Conservation (phyloP, 53 echinoderm and acorn worm genomes). For the Astropecten irregularis region DNA sequence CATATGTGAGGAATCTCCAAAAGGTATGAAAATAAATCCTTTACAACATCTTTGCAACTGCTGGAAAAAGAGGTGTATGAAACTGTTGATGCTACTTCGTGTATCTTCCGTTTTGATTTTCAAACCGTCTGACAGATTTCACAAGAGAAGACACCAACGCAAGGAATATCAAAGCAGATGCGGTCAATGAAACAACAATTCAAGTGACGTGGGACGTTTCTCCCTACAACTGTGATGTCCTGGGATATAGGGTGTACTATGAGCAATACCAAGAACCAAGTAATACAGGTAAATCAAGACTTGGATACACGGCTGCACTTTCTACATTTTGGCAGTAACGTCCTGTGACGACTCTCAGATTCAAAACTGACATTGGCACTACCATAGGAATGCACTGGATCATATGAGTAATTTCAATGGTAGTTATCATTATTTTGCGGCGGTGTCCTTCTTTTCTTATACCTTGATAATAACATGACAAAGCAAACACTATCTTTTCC, state of each 20-base stretch:
- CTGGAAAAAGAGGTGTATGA: not conserved
- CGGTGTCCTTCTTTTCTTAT: too few species aligned
- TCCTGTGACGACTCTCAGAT: too few species aligned
- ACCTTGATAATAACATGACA: too few species aligned
- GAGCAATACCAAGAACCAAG: not conserved
- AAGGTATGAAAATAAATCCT: slow-evolving; percentile 49
- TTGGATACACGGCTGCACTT: too few species aligned
- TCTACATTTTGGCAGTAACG: too few species aligned
- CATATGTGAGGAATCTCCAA: slow-evolving; percentile 78
- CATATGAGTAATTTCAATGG: too few species aligned
- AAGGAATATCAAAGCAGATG: slow-evolving; percentile 46
- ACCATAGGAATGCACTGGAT: too few species aligned
- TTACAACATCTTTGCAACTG: not conserved
- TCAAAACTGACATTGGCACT: too few species aligned
- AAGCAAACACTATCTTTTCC: not conserved
- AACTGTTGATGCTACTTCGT: not conserved
- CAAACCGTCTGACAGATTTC: not conserved
- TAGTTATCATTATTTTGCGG: too few species aligned
- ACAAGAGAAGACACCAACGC: slow-evolving; percentile 31
- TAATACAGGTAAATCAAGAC: not conserved
- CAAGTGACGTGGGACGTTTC: slow-evolving; percentile 73
- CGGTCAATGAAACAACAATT: slow-evolving; percentile 42
- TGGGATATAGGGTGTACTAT: slow-evolving; percentile 52
- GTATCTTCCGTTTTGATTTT: not conserved
- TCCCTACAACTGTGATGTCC: slow-evolving; percentile 75